Base-by-base conservation (phyloP, 2,888 invertebrate species). In the Drosophila leonis region DNA sequence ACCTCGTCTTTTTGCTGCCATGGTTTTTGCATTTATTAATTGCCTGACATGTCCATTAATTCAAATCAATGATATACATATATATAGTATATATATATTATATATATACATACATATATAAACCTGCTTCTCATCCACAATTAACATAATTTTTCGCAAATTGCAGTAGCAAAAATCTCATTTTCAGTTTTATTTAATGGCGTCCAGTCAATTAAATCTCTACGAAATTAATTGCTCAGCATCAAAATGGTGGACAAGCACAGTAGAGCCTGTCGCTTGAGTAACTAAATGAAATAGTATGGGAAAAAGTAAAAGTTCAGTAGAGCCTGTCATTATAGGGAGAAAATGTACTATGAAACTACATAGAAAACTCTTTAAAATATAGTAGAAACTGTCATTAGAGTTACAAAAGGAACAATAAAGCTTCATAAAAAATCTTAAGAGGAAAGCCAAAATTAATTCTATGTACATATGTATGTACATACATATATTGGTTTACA, bases 21-120 rank as follows among this genome's bases (percentile, higher is more conserved):
- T 91, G 92, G 90, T 90, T 80, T 89, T 86, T 93, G 92, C 90
- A 92, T 92, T 90, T 93, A 93, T 92, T 93, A 92, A 92, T 93
- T 92, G 92, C 92, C 88, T 92, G 92, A 92, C 92, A 91, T 91
- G 84, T 87, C 84, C 92, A 92, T 92, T 92, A 91, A 92, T 92
- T 92, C 87, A 86, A 91, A 89, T 91, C 91, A 91, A 90, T 91
- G 92, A 92, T 90, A 90, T 80, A 82, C 63, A 55, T 52, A 41
- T 61, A 33, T 37, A 46, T 35, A 4, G 12, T 29, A n/a, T 27
- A 20, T 35, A 29, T 35, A 41, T 52, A 37, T 9, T 4, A 10
- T 48, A 48, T 78, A 57, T 85, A 66, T 70, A 70, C 68, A 33
- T 77, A 55, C 83, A 69, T 69, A 71, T 71, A 41, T 8, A 57